phyloP scores from a whole-genome alignment of 2,797 vertebrate species.

The Malacoraja senta region DNA sequence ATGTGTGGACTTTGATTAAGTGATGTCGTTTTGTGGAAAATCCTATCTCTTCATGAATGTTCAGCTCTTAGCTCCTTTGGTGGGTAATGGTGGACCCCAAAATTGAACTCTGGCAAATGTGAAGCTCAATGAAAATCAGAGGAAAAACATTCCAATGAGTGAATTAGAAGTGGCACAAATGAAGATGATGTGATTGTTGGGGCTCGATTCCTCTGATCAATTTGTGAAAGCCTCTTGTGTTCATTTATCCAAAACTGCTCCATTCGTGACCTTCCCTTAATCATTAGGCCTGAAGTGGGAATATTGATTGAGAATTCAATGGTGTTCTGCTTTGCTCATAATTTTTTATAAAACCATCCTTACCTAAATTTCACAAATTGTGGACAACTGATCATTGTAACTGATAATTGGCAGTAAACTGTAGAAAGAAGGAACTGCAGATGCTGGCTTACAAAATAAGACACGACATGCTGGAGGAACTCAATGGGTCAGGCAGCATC shows the following conservation, averaged over 20 bases:
- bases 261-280: not conserved
- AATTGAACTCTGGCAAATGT: not conserved
- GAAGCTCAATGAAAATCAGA: not conserved
- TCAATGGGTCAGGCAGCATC: no score
- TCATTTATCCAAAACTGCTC: not conserved
- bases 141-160: not conserved
- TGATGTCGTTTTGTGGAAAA: no score
- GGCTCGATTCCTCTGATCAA: not conserved
- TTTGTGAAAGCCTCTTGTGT: not conserved
- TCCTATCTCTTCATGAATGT: not conserved
- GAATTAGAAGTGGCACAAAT: not conserved
- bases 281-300: not conserved
- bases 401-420: not conserved
- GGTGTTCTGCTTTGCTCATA: not conserved
- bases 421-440: no score
- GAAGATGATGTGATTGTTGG: not conserved
- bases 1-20: not conserved
- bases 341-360: not conserved
- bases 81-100: not conserved
- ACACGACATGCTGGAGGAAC: no score
- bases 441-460: no score
- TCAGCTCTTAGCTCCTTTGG: not conserved
- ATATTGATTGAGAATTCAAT: not conserved
- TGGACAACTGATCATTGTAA: not conserved
- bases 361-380: not conserved